Evolutionary conservation across 2,888 invertebrate genomes (phyloP).

Genomic region (Amaurobius ferox): DNA sequence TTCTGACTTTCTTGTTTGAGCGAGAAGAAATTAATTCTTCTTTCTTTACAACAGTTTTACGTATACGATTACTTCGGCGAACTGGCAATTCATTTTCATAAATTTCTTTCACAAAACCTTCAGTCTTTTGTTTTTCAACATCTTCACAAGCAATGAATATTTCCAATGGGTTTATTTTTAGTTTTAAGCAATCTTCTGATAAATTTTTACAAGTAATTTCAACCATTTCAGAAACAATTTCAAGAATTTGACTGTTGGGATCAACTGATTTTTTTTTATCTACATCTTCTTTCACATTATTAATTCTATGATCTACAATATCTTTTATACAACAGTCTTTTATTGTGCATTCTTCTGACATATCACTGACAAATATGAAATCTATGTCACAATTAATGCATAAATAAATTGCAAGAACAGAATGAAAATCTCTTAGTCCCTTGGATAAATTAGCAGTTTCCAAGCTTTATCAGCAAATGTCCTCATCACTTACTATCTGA

Average conservation of each 20-base stretch:
- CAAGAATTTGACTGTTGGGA: background rate
- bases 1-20: slow-evolving; percentile 16
- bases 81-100: slow-evolving; percentile 34
- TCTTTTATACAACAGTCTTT: no score
- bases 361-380: no score
- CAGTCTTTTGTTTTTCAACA: background rate
- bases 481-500: no score
- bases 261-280: background rate
- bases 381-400: no score
- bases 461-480: no score
- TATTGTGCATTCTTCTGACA: no score
- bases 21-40: slow-evolving; percentile 17
- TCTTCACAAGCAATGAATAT: background rate
- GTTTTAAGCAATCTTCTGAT: slow-evolving; percentile 2
- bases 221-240: slow-evolving; percentile 44
- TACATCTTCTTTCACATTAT: no score
- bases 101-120: background rate
- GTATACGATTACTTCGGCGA: slow-evolving; percentile 46
- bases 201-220: slow-evolving; percentile 28
- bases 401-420: no score
- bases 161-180: background rate
- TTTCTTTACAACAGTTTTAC: slow-evolving; percentile 20
- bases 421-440: no score
- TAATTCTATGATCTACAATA: no score
- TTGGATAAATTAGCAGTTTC: no score